Evolutionary conservation across 2,113 vertebrate genomes (phyloP), one percentile per base, ranked within the genome.

Genomic region (Noturus placidus): DNA sequence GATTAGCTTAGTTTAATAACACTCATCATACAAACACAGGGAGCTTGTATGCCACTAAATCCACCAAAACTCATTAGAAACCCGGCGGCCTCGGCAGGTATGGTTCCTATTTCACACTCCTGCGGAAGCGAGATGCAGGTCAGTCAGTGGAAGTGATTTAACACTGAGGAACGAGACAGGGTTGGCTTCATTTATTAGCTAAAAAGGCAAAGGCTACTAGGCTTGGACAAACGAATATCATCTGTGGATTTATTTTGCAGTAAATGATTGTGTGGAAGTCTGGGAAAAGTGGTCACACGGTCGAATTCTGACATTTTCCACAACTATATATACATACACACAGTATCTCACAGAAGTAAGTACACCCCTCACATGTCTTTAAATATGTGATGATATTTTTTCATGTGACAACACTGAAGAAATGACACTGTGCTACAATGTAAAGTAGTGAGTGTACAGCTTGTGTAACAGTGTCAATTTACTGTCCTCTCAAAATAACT

Each of bases 1-100:
- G 90, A 93, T 95, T 95, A 94, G 89, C 82, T 90, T 76, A 81
- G 85, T 92, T 93, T 91, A 93, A 91, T 94, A 93, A 91, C 90
- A 91, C 56, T 59, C 79, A 92, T 94, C 92, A 94, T 92, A 90
- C 92, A 91, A 93, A 93, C 91, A 93, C 91, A 92, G 92, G 93
- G 91, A 88, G 91, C 93, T 92, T 92, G 86, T 89, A 38, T 6
- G 33, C 79, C 33, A 82, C 79, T 82, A 42, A 82, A 82, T 89
- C 84, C 93, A 91, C 91, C 92, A 91, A 76, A 92, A 90, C 85
- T 89, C 86, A 81, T 94, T 94, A 93, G 90, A 67, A 87, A 94
- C 92, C 91, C 89, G 87, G 88, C 42, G 27, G 76, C 72, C 35
- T 76, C 78, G 30, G 89, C 85, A 89, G 69, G 90, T 88, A 85